Evolutionary conservation across 2,888 invertebrate species (phyloP).

Genomic region (Dasypolia templi): DNA sequence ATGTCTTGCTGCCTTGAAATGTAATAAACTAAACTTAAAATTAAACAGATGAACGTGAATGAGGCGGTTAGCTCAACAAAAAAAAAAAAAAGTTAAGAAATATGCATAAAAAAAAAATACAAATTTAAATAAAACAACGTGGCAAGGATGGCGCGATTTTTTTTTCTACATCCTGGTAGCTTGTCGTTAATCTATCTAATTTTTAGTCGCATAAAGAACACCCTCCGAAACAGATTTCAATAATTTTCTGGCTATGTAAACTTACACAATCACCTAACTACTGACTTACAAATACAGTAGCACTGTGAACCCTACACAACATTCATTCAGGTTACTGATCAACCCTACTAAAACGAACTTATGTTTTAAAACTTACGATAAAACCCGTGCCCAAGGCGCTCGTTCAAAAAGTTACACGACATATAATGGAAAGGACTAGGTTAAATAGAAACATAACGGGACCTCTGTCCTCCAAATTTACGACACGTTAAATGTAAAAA

Average conservation of each 20-base stretch:
- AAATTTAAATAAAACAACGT: no score
- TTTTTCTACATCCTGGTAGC: no score
- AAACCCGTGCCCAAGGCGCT: conserved; percentile 60
- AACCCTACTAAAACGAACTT: conserved; percentile 46
- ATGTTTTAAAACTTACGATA: conserved; percentile 43
- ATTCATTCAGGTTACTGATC: conserved; percentile 29
- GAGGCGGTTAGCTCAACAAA: no score
- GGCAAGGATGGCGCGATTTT: no score
- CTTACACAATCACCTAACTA: no score
- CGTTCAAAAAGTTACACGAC: conserved; percentile 69
- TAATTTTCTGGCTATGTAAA: not conserved
- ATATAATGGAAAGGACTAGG: conserved; percentile 70
- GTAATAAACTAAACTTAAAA: no score
- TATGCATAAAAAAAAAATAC: no score
- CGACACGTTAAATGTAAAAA: conserved; percentile 55
- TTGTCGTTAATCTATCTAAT: no score
- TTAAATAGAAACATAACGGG: conserved; percentile 57
- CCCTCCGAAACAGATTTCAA: not conserved
- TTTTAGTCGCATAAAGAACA: not conserved
- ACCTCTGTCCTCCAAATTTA: conserved; percentile 50
- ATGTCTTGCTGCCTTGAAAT: no score
- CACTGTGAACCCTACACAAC: not conserved
- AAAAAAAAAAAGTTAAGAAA: no score
- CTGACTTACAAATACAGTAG: conserved; percentile 1
- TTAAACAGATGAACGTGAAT: no score